These are phyloP conservation scores for Cottus gobio DNA, from an alignment of 2,113 vertebrate genomes.

Conservation along the genomic window DNA sequence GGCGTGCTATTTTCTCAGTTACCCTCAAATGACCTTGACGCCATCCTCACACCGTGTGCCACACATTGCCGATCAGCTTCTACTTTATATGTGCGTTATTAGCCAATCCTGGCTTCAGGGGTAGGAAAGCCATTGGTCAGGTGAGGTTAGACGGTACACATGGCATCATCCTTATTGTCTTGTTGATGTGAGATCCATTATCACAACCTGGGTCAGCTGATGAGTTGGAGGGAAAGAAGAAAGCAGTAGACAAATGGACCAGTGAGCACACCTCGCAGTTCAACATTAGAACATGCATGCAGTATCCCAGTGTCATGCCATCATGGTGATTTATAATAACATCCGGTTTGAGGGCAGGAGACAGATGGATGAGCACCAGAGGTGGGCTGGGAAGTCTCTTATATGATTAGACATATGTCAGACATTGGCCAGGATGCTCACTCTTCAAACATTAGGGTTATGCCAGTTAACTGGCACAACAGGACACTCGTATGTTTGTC, in stretches of 20 bases:
- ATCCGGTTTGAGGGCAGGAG: conserved; percentile 36
- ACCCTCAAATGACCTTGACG: conserved; percentile 80
- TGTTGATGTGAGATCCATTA: conserved; percentile 40
- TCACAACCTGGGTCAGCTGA: conserved; percentile 2
- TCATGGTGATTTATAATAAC: conserved; percentile 27
- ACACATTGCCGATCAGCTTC: conserved; percentile 17
- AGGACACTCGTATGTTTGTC: not conserved
- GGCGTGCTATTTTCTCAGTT: conserved; percentile 49
- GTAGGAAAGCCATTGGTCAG: conserved; percentile 7
- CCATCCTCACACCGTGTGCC: conserved; percentile 57
- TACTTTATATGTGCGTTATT: not conserved
- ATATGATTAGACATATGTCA: conserved; percentile 44
- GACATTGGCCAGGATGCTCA: not conserved
- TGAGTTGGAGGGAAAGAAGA: not conserved
- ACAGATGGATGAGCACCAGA: conserved; percentile 42
- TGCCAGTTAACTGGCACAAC: conserved; percentile 18
- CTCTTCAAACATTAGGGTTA: conserved; percentile 8
- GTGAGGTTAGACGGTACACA: conserved; percentile 18
- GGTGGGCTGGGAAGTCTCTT: conserved; percentile 50
- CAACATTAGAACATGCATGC: conserved; percentile 4
- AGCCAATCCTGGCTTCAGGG: not conserved
- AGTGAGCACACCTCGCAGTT: conserved; percentile 28
- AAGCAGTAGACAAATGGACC: conserved; percentile 7
- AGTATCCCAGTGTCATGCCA: conserved; percentile 5
- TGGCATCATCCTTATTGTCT: not conserved